Conservation (phyloP, 1,140 invertebrate genomes). For the Whitmania pigra region DNA sequence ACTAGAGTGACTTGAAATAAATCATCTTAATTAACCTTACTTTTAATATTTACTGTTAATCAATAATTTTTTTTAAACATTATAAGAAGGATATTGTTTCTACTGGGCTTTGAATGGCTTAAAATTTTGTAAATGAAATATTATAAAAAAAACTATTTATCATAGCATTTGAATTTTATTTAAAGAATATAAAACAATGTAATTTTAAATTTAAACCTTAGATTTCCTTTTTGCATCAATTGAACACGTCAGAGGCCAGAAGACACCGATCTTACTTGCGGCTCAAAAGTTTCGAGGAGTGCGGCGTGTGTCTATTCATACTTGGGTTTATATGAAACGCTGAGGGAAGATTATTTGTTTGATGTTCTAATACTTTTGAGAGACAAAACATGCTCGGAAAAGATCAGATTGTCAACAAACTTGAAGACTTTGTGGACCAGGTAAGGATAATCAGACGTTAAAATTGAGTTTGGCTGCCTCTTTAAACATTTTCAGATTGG, state of each 20-base stretch:
- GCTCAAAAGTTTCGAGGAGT: background rate
- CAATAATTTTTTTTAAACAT: too few species aligned
- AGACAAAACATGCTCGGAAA: slow-evolving; percentile 39
- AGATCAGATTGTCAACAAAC: slow-evolving; percentile 73
- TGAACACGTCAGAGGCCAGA: slow-evolving; percentile 4
- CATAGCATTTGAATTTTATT: too few species aligned
- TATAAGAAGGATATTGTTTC: too few species aligned
- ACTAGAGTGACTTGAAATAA: too few species aligned
- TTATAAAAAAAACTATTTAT: too few species aligned
- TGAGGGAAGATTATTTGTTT: slow-evolving; percentile 13
- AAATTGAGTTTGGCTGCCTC: background rate
- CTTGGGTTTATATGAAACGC: slow-evolving; percentile 3
- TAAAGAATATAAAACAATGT: too few species aligned
- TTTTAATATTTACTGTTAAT: too few species aligned
- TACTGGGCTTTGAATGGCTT: too few species aligned
- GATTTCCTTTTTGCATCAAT: slow-evolving; percentile 5
- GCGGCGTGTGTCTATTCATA: slow-evolving; percentile 7
- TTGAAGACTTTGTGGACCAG: slow-evolving; percentile 87
- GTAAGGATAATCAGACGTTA: slow-evolving; percentile 46
- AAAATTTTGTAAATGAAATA: too few species aligned
- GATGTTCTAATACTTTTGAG: background rate
- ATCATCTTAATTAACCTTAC: too few species aligned
- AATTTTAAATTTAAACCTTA: background rate
- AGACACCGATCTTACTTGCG: slow-evolving; percentile 16
- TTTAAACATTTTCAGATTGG: too few species aligned